phyloP scores from a whole-genome alignment of 2,797 vertebrate genomes.

The Linurgus olivaceus region DNA sequence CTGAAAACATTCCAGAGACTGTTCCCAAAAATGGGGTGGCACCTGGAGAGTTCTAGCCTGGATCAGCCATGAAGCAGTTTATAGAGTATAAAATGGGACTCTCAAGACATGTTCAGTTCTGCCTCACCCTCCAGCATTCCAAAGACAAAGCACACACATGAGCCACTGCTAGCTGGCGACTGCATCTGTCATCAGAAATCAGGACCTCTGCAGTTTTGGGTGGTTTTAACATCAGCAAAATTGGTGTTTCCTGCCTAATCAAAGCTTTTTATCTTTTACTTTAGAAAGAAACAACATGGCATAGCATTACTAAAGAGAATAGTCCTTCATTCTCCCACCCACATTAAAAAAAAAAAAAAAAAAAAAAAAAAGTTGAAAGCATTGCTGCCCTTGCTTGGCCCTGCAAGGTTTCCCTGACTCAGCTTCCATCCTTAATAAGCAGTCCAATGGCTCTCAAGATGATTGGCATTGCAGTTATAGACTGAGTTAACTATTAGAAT shows the following conservation, averaged over 20 bases:
- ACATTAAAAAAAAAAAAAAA: neutral
- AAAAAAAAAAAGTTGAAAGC: neutral
- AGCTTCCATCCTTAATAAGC: neutral
- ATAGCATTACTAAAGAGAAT: neutral
- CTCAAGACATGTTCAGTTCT: neutral
- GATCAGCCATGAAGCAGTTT: neutral
- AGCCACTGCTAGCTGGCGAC: neutral
- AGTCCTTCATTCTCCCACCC: rapidly evolving
- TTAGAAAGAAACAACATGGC: neutral
- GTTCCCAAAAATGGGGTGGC: neutral
- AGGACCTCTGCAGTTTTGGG: neutral
- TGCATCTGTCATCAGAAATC: conserved; percentile 12
- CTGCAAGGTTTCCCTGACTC: neutral
- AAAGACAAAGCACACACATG: neutral
- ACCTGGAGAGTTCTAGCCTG: neutral
- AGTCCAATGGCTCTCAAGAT: neutral
- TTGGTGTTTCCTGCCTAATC: neutral
- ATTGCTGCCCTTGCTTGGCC: neutral
- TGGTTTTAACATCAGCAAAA: neutral
- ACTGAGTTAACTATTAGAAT: neutral
- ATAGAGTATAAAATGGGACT: neutral
- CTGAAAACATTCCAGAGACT: neutral
- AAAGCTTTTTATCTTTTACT: neutral
- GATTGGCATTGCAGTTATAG: neutral
- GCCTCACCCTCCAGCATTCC: neutral